Evolutionary conservation across 1,140 invertebrate species (phyloP).

Genomic region (Ceratoteleas bidentatus): DNA sequence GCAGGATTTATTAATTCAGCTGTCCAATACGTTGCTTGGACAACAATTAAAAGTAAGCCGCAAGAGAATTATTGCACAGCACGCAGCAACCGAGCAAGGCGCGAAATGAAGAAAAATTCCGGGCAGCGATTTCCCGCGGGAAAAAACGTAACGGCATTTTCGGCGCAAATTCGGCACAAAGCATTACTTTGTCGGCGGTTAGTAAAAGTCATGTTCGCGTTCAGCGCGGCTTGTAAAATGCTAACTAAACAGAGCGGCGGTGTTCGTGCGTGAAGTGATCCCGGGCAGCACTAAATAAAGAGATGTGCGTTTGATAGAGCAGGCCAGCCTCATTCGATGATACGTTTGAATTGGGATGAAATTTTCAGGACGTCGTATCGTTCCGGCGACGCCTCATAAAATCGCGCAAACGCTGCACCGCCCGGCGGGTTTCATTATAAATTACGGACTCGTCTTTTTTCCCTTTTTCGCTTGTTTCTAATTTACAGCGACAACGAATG

Average conservation of each 20-base stretch:
- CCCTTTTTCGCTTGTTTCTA: too few relatives aligned
- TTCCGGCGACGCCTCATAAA: background rate
- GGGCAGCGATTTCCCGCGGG: constrained; percentile 1
- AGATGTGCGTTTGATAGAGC: constrained; percentile 58
- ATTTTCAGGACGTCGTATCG: constrained; percentile 21
- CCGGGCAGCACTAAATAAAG: constrained; percentile 58
- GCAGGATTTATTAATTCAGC: too few relatives aligned
- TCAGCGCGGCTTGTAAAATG: constrained; percentile 60
- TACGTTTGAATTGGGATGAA: constrained; percentile 41
- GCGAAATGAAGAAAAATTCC: background rate
- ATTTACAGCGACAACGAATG: too few relatives aligned
- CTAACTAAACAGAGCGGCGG: constrained; percentile 59
- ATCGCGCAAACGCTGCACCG: too few relatives aligned
- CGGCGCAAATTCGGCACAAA: constrained; percentile 6
- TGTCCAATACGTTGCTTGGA: too few relatives aligned
- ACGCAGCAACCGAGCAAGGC: too few relatives aligned
- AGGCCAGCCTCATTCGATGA: constrained; percentile 29
- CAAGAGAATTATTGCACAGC: too few relatives aligned
- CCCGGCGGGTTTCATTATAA: too few relatives aligned
- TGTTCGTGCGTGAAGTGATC: constrained; percentile 61
- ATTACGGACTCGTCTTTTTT: too few relatives aligned
- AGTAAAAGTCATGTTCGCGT: constrained; percentile 60
- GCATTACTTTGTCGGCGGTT: constrained; percentile 44
- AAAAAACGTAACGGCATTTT: background rate
- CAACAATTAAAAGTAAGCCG: too few relatives aligned